Percentiles rank a stretch among this genome's conserved stretches.
Evolutionary conservation across 92 coral and sea anemone genomes (phyloP).

Genomic region (Hydrozoanthus gracilis): DNA sequence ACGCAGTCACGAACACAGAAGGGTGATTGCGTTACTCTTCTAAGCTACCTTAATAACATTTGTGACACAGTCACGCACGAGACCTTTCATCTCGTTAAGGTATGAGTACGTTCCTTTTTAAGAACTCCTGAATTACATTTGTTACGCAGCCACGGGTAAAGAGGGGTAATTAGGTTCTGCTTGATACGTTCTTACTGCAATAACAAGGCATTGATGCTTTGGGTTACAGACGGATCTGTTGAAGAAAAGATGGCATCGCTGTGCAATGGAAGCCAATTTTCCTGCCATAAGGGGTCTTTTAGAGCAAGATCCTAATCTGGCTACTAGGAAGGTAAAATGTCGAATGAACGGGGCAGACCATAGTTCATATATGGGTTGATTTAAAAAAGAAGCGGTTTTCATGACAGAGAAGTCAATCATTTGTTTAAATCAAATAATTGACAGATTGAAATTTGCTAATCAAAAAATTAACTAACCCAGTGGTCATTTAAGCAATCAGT

Average conservation of each 20-base stretch:
- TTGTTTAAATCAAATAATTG: neutral
- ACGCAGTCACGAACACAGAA: no score
- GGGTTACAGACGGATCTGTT: slow-evolving; percentile 28
- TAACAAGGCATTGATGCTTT: neutral
- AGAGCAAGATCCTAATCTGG: slow-evolving; percentile 43
- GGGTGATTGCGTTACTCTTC: neutral
- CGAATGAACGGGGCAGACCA: neutral
- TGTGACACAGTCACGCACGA: no score
- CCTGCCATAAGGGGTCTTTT: slow-evolving; percentile 29
- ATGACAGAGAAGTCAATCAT: neutral
- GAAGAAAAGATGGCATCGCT: slow-evolving; percentile 43
- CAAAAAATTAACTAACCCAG: neutral
- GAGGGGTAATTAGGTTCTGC: no score
- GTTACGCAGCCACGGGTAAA: no score
- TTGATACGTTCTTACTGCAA: no score
- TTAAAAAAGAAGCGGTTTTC: neutral
- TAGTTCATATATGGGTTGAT: neutral
- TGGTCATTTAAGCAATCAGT: no score
- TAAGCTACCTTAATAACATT: no score
- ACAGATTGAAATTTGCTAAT: neutral
- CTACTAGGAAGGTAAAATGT: slow-evolving; percentile 11
- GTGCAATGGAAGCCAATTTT: slow-evolving; percentile 36
- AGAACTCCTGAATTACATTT: no score
- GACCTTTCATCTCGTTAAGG: no score
- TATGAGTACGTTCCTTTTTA: no score